Base-by-base conservation (phyloP, 2,888 invertebrate species). In the Noctua pronuba region DNA sequence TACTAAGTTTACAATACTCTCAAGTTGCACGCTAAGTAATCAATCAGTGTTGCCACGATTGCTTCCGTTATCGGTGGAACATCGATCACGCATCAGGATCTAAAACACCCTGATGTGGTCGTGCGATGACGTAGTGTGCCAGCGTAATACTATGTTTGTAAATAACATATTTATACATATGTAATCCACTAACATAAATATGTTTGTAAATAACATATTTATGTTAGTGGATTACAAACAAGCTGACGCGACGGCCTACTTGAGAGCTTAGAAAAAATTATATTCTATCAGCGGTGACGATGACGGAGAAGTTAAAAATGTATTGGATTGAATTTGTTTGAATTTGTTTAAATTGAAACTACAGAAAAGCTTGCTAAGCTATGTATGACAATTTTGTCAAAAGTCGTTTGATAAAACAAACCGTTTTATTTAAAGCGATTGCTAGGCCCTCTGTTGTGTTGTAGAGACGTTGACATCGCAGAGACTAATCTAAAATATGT, bases 41-140 rank as follows among this genome's bases (percentile, higher is more conserved):
- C n/a, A 79, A 84, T 81, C 73, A 84, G 21, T 24, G 16, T 13
- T 16, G n/a, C 49, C 24, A 8, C 31, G 64, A 65, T 77, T 21
- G 35, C 38, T 66, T 84, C 52, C 62, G 31, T 72, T 81, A 84
- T 72, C 81, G 24, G 21, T 60, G 21, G 3, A 52, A 11, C 55
- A 81, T 84, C 81, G 31, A 72, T 79, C 81, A 84, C 73, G 84
- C 68, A 79, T 79, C 68, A 65, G 58, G 79, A 79, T 73, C 79
- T 79, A 18, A 64, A 28, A 44, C 58, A 44, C n/a, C 0, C 21
- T 46, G 58, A 79, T 38, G 16, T 58, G 58, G n/a, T 60, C 84
- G 68, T 79, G 79, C 16, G 35, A 58, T 83, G 79, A 83, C 67
- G 67, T 78, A 18, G 1, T 55, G 24, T 16, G 41, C 18, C 18